Evolutionary conservation across 2,888 invertebrate genomes (phyloP).

Genomic region (Diloba caeruleocephala): DNA sequence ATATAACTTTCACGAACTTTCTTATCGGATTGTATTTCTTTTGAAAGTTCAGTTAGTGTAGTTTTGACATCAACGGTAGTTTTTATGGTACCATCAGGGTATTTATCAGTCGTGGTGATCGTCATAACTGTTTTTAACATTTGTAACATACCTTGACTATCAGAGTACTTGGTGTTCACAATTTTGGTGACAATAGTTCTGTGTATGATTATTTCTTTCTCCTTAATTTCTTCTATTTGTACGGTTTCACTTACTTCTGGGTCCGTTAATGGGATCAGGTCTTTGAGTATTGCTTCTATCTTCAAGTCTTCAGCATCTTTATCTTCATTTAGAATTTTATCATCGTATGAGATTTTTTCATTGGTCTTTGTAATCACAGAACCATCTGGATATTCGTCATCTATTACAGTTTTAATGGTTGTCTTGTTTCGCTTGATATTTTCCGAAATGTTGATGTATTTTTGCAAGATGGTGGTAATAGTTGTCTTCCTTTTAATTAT

Average conservation of each 20-base stretch:
- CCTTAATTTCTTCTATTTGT: constrained; percentile 61
- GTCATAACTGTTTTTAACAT: constrained; percentile 75
- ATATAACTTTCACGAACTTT: constrained; percentile 5
- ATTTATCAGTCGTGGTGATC: constrained; percentile 76
- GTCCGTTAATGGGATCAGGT: constrained; percentile 48
- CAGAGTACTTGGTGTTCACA: constrained; percentile 70
- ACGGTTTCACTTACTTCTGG: constrained; percentile 60
- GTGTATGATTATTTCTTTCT: constrained; percentile 63
- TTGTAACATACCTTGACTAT: constrained; percentile 57
- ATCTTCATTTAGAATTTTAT: constrained; percentile 60
- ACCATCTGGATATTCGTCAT: constrained; percentile 82
- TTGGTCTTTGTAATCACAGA: constrained; percentile 77
- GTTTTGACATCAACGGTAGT: constrained; percentile 63
- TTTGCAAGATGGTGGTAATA: constrained; percentile 67
- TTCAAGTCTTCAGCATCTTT: constrained; percentile 13
- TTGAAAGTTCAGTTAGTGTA: constrained; percentile 21
- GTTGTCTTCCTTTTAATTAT: constrained; percentile 74
- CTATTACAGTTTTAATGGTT: constrained; percentile 70
- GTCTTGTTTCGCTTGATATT: constrained; percentile 68
- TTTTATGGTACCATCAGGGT: constrained; percentile 71
- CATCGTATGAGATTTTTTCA: constrained; percentile 76
- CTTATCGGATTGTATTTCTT: constrained; percentile 18
- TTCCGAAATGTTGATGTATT: constrained; percentile 59
- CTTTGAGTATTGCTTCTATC: constrained; percentile 36
- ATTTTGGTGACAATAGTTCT: constrained; percentile 70